Evolutionary conservation across 2,888 invertebrate genomes (phyloP), one percentile per base, ranked within the genome.

Genomic region (Volucella inanis): DNA sequence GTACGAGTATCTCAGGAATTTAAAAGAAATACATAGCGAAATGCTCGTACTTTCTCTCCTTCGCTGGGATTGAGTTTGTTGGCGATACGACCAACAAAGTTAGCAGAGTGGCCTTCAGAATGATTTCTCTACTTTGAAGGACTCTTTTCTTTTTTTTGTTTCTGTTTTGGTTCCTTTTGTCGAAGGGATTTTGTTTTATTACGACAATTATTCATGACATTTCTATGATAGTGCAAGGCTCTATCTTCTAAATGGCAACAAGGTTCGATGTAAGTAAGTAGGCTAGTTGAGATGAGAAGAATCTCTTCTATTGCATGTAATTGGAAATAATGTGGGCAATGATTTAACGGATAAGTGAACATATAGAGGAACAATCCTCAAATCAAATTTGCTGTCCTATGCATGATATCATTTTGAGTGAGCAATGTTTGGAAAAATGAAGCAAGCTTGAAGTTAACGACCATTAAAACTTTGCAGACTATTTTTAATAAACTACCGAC

Each of bases 151-250:
- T 15, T 12, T 61, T 8, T 2, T 8, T 11, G 31, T 52, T 45
- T 50, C 14, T 57, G 50, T 59, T 52, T 52, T 43, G 12, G 41
- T n/a, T 31, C 15, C 47, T 71, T 71, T 43, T 38, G 43, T 62
- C 57, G 64, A 54, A 76, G 50, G 59, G 65, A 65, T 65, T 81
- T 81, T 72, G 62, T 72, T 85, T 85, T 81, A 85, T 85, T 85
- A 67, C 52, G 68, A 72, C 85, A 85, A 81, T 85, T 85, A 85
- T 81, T 85, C 81, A 81, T 74, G 85, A 70, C 72, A 68, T 61
- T 85, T 54, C 72, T 50, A 49, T 14, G 70, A 50, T 76, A 49
- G 78, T 50, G 31, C 71, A 71, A 38, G 31, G 54, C 38, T 77
- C 72, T 72, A 72, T 57, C 18, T 68, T 47, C 47, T 39, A 70